Evolutionary conservation across 2,113 vertebrate species (phyloP).

Genomic region (Onychostruthus taczanowskii): DNA sequence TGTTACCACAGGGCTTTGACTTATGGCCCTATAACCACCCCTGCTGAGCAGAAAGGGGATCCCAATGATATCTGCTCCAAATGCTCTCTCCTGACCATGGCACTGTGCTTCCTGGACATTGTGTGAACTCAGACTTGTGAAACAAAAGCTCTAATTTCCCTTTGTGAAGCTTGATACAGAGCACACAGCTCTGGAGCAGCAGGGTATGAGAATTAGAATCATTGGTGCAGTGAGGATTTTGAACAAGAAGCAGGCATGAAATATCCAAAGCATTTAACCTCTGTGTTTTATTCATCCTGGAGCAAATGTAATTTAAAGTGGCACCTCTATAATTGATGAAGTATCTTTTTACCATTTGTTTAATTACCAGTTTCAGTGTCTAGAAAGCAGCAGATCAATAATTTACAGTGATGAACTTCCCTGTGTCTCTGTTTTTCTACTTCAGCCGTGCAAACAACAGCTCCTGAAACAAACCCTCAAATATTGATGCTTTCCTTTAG

Average conservation of each 20-base stretch:
- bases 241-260: neutral
- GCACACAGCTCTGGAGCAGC: neutral
- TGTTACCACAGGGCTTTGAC: neutral
- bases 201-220: neutral
- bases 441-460: neutral
- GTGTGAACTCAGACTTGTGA: neutral
- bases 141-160: neutral
- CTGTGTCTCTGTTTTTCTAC: neutral
- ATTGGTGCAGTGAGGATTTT: neutral
- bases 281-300: constrained; percentile 3
- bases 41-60: neutral
- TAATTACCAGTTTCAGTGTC: constrained; percentile 61
- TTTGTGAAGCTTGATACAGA: neutral
- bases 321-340: constrained; percentile 58
- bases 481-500: neutral
- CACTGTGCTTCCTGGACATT: neutral
- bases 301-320: constrained; percentile 63
- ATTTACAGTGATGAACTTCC: constrained; percentile 44
- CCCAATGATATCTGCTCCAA: neutral
- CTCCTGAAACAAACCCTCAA: neutral
- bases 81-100: neutral
- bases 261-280: neutral
- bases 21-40: fast-evolving
- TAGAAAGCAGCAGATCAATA: constrained; percentile 63
- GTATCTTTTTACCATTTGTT: constrained; percentile 59